Conservation (phyloP, 2,113 vertebrate genomes). For the Crotalus helleri region DNA sequence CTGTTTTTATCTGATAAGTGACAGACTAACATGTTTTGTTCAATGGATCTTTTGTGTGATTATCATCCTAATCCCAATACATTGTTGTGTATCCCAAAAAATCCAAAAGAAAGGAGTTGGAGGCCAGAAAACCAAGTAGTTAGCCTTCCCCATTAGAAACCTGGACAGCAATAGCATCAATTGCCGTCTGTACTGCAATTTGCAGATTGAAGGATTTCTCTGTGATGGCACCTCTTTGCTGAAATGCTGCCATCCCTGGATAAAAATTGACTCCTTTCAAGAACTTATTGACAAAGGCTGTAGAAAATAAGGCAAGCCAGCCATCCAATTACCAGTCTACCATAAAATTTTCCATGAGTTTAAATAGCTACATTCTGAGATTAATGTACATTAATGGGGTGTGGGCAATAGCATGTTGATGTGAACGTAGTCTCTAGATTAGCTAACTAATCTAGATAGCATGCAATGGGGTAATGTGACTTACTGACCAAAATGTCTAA, state of each 20-base stretch:
- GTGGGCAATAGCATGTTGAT: background rate
- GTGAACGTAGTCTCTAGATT: background rate
- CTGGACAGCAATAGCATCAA: background rate
- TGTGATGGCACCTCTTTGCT: background rate
- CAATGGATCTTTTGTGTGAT: slow-evolving; percentile 19
- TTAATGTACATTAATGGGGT: background rate
- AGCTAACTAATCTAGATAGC: background rate
- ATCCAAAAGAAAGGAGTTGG: background rate
- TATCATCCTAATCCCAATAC: slow-evolving; percentile 1
- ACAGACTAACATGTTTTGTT: slow-evolving; percentile 31
- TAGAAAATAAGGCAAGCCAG: background rate
- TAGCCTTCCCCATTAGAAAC: background rate
- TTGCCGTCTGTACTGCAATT: background rate
- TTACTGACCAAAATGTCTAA: background rate
- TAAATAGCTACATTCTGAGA: background rate
- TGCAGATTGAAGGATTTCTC: background rate
- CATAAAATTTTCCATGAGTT: background rate
- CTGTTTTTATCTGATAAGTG: slow-evolving; percentile 53
- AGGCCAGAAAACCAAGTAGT: background rate
- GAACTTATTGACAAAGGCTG: background rate
- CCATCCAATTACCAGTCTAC: background rate
- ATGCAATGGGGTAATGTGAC: background rate
- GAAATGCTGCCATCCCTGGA: background rate
- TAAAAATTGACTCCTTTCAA: background rate
- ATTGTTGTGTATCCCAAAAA: background rate